phyloP scores from a whole-genome alignment of 37 sponge, comb jelly and placozoan genomes.

The Cliona cf. orientalis region DNA sequence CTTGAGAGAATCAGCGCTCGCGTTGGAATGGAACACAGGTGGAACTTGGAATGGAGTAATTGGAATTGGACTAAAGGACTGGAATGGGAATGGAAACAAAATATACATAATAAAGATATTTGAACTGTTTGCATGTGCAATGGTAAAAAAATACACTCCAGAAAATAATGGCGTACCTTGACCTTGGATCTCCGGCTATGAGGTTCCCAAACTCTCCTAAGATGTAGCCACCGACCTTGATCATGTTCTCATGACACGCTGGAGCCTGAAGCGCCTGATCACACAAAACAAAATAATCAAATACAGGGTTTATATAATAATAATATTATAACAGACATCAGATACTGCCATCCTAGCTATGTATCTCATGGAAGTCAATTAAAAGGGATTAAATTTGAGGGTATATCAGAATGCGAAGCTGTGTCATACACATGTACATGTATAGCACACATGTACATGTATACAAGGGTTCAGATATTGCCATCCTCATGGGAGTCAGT shows the following conservation, averaged over 20 bases:
- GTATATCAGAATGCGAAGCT: too few species aligned
- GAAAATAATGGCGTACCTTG: slow-evolving; percentile 64
- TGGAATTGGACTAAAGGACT: slow-evolving; percentile 90
- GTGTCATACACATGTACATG: too few species aligned
- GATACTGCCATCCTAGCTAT: too few species aligned
- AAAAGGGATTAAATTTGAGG: too few species aligned
- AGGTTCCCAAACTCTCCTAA: slow-evolving; percentile 97
- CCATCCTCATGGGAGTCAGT: too few species aligned
- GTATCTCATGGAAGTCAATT: too few species aligned
- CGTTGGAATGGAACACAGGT: slow-evolving; percentile 80
- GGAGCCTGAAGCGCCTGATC: slow-evolving; percentile 97
- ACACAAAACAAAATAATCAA: too few species aligned
- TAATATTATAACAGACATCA: too few species aligned
- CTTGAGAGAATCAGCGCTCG: slow-evolving; percentile 90
- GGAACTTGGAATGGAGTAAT: slow-evolving; percentile 92
- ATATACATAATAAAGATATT: neutral
- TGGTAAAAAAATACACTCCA: neutral
- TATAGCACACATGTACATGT: too few species aligned
- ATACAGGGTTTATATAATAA: too few species aligned
- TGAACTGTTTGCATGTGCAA: neutral
- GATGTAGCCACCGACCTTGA: slow-evolving; percentile 96
- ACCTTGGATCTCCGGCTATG: slow-evolving; percentile 93
- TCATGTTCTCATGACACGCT: slow-evolving; percentile 98
- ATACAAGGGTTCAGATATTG: too few species aligned
- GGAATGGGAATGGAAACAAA: slow-evolving; percentile 5